These are phyloP conservation scores for Ostrea denselamellosa DNA, from an alignment of 1,140 invertebrate species.

Conservation along the genomic window DNA sequence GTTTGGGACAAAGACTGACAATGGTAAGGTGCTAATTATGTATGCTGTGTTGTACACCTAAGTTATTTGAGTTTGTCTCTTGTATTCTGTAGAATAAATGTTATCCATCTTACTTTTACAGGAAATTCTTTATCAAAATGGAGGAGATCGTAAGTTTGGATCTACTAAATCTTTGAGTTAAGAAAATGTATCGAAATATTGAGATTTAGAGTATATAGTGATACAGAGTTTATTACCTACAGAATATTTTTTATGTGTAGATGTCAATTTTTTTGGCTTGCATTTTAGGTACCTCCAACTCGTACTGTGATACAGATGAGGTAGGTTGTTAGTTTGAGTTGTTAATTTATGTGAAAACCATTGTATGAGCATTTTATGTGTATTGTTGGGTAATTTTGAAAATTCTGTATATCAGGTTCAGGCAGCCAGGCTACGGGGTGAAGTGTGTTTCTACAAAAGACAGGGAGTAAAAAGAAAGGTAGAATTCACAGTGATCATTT, in stretches of 20 bases:
- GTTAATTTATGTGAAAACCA: neutral
- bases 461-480: conserved; percentile 75
- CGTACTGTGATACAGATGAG: conserved; percentile 54
- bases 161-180: neutral
- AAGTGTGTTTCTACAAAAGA: conserved; percentile 70
- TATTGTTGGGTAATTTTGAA: too few species aligned
- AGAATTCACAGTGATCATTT: neutral
- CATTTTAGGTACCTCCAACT: conserved; percentile 52
- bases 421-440: conserved; percentile 60
- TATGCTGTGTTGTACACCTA: neutral
- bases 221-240: neutral
- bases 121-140: conserved; percentile 73
- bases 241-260: neutral
- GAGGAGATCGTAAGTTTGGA: conserved; percentile 69
- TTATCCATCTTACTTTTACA: conserved; percentile 51
- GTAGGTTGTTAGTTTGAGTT: conserved; percentile 34
- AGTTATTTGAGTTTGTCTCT: neutral
- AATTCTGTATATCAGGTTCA: conserved; percentile 51
- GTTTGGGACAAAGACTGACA: conserved; percentile 66
- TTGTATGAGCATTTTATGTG: too few species aligned
- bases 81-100: neutral
- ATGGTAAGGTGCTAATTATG: conserved; percentile 70
- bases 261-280: conserved; percentile 6
- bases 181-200: neutral
- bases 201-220: neutral